Percentiles rank a stretch among this genome's conserved stretches.
Conservation (phyloP, 1,140 invertebrate species). For the Drosophila suzukii region DNA sequence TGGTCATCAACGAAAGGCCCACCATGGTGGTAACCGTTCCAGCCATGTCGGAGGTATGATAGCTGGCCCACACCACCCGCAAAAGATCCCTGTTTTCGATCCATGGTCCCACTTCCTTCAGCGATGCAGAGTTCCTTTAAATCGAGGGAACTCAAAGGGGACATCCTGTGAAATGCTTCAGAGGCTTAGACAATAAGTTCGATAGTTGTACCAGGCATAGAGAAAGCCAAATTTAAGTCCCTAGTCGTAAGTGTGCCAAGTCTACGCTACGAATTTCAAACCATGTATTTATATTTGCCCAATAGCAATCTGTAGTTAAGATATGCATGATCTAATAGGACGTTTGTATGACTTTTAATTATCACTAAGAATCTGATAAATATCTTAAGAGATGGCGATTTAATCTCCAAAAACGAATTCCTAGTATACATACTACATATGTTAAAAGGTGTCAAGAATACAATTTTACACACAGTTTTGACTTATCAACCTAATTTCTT, state of each 20-base stretch:
- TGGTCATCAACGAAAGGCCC: slow-evolving; percentile 78
- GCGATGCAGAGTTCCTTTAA: slow-evolving; percentile 72
- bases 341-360: slow-evolving; percentile 26
- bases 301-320: slow-evolving; percentile 37
- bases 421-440: too few species aligned
- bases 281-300: slow-evolving; percentile 14
- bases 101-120: slow-evolving; percentile 68
- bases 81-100: slow-evolving; percentile 62
- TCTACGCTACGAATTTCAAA: slow-evolving; percentile 65
- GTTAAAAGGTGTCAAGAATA: too few species aligned
- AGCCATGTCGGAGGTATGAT: slow-evolving; percentile 84
- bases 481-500: too few species aligned
- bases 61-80: slow-evolving; percentile 67
- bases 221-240: slow-evolving; percentile 36
- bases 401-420: too few species aligned
- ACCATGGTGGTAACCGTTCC: slow-evolving; percentile 66
- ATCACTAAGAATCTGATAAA: not conserved
- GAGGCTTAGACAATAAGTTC: slow-evolving; percentile 79
- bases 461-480: too few species aligned
- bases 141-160: not conserved
- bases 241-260: slow-evolving; percentile 32
- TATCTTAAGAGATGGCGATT: too few species aligned
- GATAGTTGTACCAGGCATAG: slow-evolving; percentile 49
- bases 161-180: slow-evolving; percentile 13
- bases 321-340: slow-evolving; percentile 39